Percentiles rank a stretch among this genome's conserved stretches.
phyloP scores from a whole-genome alignment of 2,797 vertebrate genomes.

The Gorsachius magnificus region DNA sequence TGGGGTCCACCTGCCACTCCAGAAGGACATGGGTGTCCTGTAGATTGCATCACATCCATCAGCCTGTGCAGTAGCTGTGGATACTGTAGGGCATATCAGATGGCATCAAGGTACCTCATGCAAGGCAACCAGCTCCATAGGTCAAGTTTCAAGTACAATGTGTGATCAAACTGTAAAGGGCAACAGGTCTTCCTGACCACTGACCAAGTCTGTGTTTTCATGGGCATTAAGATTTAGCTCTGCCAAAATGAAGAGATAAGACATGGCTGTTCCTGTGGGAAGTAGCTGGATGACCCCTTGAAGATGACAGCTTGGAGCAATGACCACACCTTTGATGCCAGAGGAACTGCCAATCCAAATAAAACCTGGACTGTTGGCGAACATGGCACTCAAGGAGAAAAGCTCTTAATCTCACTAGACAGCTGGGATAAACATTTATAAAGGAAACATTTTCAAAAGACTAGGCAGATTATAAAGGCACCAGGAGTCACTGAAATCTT shows the following conservation, averaged over 20 bases:
- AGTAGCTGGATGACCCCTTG: not conserved
- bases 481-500: constrained; percentile 72
- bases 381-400: constrained; percentile 54
- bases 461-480: constrained; percentile 71
- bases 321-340: constrained; percentile 36
- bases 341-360: constrained; percentile 42
- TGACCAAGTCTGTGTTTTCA: accelerated
- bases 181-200: not conserved
- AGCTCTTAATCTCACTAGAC: constrained; percentile 72
- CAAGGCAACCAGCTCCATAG: not conserved
- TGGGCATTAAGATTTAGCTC: not conserved
- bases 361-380: not conserved
- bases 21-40: not conserved
- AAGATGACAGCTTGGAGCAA: not conserved
- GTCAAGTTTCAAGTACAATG: not conserved
- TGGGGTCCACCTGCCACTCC: not conserved
- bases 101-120: not conserved
- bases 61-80: not conserved
- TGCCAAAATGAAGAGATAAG: not conserved
- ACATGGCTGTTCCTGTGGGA: not conserved
- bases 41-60: not conserved
- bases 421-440: constrained; percentile 70
- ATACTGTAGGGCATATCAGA: not conserved
- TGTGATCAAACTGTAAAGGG: not conserved
- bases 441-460: constrained; percentile 71